Percentiles rank a stretch among this genome's conserved stretches.
Evolutionary conservation across 2,888 invertebrate genomes (phyloP).

Genomic region (Malacosoma neustria): DNA sequence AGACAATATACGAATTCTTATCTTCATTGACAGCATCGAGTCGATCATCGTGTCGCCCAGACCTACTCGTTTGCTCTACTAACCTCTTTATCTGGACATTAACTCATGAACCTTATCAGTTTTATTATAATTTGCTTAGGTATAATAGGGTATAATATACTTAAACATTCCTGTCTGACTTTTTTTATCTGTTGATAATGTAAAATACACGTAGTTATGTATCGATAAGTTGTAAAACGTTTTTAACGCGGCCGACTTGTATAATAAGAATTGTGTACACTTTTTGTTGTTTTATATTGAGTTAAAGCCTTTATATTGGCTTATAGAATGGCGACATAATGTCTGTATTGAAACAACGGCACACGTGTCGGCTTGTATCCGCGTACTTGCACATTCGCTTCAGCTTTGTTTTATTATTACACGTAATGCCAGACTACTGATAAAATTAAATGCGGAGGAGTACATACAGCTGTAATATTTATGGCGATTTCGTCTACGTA

Average conservation of each 20-base stretch:
- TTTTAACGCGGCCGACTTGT: too few species aligned
- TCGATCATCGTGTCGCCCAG: constrained; percentile 14
- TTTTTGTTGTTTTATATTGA: too few species aligned
- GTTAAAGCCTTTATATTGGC: constrained; percentile 10
- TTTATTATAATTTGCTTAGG: constrained; percentile 1
- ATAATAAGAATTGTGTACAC: too few species aligned
- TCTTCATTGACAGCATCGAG: constrained; percentile 22
- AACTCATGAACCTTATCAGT: constrained; percentile 6
- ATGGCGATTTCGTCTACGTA: not conserved
- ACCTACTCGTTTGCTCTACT: constrained; percentile 35
- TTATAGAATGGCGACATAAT: constrained; percentile 21
- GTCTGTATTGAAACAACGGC: constrained; percentile 20
- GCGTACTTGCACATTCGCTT: not conserved
- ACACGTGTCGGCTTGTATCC: constrained; percentile 18
- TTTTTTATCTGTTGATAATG: not conserved
- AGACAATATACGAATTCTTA: constrained; percentile 31
- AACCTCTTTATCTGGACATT: constrained; percentile 36
- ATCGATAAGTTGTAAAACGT: too few species aligned
- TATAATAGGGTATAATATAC: not conserved
- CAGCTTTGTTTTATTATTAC: not conserved
- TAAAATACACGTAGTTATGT: too few species aligned
- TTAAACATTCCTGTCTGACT: not conserved
- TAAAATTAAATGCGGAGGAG: constrained; percentile 3
- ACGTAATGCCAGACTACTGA: not conserved
- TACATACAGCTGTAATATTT: constrained; percentile 3